phyloP scores from a whole-genome alignment of 2,113 vertebrate genomes.

The Channa maculata region DNA sequence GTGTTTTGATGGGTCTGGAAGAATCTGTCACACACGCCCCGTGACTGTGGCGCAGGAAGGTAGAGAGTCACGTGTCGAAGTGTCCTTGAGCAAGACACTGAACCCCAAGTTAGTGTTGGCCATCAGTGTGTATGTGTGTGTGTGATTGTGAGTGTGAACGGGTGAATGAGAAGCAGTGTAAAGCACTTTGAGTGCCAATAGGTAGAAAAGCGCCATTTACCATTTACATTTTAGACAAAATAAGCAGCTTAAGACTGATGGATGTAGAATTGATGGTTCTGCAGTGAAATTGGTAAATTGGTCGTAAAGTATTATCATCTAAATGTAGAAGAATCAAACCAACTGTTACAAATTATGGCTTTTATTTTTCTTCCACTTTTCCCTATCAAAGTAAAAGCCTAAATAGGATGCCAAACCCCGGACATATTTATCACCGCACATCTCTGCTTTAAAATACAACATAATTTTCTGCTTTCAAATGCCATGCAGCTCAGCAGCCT shows the following conservation, averaged over 20 bases:
- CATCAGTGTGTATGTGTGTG: too few relatives aligned
- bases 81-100: too few relatives aligned
- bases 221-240: too few relatives aligned
- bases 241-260: constrained; percentile 1
- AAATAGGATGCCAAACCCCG: constrained; percentile 16
- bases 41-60: too few relatives aligned
- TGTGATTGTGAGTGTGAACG: too few relatives aligned
- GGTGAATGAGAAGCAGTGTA: too few relatives aligned
- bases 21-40: neutral
- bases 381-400: constrained; percentile 6
- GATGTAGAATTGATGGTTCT: constrained; percentile 7
- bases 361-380: constrained; percentile 29
- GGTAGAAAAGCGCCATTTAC: too few relatives aligned
- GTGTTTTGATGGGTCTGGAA: constrained; percentile 4
- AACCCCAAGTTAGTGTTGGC: too few relatives aligned
- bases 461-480: constrained; percentile 37
- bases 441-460: constrained; percentile 29
- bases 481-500: constrained; percentile 31
- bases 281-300: neutral
- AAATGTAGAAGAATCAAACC: constrained; percentile 20
- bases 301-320: neutral
- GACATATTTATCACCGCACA: constrained; percentile 56
- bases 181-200: too few relatives aligned
- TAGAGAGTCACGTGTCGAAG: too few relatives aligned
- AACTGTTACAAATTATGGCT: constrained; percentile 19